Conservation (phyloP, 1,140 invertebrate species). For the Halesus radiatus region DNA sequence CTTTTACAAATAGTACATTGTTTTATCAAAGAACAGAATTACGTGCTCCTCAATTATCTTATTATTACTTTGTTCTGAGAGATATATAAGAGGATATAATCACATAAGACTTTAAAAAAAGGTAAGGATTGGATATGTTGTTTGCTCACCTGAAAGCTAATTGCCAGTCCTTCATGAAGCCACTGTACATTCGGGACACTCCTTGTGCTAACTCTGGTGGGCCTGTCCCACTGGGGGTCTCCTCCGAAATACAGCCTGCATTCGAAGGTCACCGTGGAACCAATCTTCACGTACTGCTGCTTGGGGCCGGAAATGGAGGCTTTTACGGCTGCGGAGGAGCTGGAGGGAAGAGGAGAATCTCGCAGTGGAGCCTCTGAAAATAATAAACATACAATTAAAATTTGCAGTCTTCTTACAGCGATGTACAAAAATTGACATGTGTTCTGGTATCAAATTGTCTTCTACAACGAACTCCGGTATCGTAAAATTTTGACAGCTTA, state of each 20-base stretch:
- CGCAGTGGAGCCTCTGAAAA: conserved; percentile 49
- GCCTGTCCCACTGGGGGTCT: conserved; percentile 29
- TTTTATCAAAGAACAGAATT: too few relatives aligned
- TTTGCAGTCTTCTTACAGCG: too few relatives aligned
- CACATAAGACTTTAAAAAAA: too few relatives aligned
- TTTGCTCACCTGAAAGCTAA: conserved; percentile 60
- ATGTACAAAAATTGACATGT: too few relatives aligned
- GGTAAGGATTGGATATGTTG: too few relatives aligned
- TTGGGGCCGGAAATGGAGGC: conserved; percentile 54
- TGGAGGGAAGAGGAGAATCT: conserved; percentile 44
- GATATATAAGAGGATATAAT: too few relatives aligned
- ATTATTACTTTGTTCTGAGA: too few relatives aligned
- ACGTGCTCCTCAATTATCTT: too few relatives aligned
- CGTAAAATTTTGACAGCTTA: too few relatives aligned
- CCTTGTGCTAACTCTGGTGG: conserved; percentile 36
- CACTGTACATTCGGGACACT: conserved; percentile 61
- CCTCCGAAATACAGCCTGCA: conserved; percentile 61
- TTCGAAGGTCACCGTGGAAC: conserved; percentile 61
- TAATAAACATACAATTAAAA: not conserved
- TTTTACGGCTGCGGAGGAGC: conserved; percentile 37
- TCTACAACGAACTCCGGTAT: too few relatives aligned
- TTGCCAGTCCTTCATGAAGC: conserved; percentile 59
- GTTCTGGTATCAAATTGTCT: too few relatives aligned
- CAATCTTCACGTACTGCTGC: conserved; percentile 56
- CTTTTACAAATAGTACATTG: too few relatives aligned